phyloP scores from a whole-genome alignment of 2,113 vertebrate genomes.

The Mormoops blainvillei region DNA sequence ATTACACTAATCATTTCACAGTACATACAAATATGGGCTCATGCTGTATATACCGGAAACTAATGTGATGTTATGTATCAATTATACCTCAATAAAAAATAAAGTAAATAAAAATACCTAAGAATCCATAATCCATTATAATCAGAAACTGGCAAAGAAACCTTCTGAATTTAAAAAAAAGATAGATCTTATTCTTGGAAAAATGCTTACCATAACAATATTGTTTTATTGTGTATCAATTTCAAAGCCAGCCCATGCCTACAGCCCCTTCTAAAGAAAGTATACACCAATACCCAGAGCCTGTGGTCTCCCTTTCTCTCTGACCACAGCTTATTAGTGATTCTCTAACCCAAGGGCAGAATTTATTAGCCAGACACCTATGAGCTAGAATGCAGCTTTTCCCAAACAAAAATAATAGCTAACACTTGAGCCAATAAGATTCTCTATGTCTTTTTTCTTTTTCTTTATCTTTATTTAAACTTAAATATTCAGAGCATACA shows the following conservation, averaged over 20 bases:
- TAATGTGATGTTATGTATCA: not conserved
- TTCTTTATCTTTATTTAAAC: conserved; percentile 7
- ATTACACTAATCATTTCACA: not conserved
- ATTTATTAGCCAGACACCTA: not conserved
- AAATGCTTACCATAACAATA: not conserved
- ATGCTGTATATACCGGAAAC: not conserved
- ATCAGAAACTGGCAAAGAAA: not conserved
- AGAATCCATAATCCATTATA: not conserved
- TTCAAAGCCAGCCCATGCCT: too few species aligned
- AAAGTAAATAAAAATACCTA: not conserved
- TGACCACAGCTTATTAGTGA: not conserved
- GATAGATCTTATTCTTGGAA: not conserved
- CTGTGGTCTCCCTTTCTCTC: not conserved
- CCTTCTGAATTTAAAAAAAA: not conserved
- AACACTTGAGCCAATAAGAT: not conserved
- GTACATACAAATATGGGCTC: not conserved
- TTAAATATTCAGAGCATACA: not conserved
- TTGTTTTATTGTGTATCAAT: not conserved
- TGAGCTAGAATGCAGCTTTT: not conserved
- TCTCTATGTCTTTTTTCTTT: not conserved
- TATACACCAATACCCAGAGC: not conserved
- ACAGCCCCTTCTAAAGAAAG: too few species aligned
- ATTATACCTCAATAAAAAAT: not conserved
- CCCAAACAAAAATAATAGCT: not conserved
- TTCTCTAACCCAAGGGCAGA: not conserved